Evolutionary conservation across 2,113 vertebrate species (phyloP), one percentile per base, ranked within the genome.

Genomic region (Rhinichthys klamathensis): DNA sequence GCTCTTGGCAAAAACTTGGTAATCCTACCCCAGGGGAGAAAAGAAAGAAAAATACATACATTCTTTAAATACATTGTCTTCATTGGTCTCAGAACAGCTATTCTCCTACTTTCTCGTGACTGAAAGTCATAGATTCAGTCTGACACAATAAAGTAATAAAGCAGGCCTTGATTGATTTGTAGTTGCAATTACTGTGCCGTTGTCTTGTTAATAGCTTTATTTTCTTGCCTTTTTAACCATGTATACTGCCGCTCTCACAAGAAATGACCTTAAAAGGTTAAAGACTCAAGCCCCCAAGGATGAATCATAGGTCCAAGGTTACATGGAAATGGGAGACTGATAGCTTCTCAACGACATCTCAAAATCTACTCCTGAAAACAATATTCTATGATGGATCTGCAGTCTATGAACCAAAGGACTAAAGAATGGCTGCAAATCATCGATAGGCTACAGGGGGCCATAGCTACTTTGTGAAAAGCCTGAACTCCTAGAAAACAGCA

Each of bases 391-490:
- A 87, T 89, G 81, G 84, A 90, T 88, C 76, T 73, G 49, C 21
- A 78, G 54, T 77, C 86, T 56, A 41, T 60, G 32, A 74, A 75
- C 56, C 83, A 63, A 32, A 32, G 73, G 75, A 73, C 85, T 79
- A 74, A 78, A 84, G 91, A 80, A 80, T 86, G 75, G 87, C 60
- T 61, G 89, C 90, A 90, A 94, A 94, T 93, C 72, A 93, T 92
- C 92, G 65, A 92, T 87, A 56, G 56, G 75, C 87, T 76, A 82
- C 38, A 58, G 83, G 72, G 84, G 35, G 67, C n/a, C 83, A 25
- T 35, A 70, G 23, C 41, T 44, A 23, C 61, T 3, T 77, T 85
- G 6, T 83, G 44, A 86, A 86, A 83, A 86, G 32, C 60, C 46
- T 79, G 77, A 88, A 86, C 84, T 67, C 9, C 21, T 30, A 46